Evolutionary conservation across 2,888 invertebrate species (phyloP).

Genomic region (Nomada ruficornis): DNA sequence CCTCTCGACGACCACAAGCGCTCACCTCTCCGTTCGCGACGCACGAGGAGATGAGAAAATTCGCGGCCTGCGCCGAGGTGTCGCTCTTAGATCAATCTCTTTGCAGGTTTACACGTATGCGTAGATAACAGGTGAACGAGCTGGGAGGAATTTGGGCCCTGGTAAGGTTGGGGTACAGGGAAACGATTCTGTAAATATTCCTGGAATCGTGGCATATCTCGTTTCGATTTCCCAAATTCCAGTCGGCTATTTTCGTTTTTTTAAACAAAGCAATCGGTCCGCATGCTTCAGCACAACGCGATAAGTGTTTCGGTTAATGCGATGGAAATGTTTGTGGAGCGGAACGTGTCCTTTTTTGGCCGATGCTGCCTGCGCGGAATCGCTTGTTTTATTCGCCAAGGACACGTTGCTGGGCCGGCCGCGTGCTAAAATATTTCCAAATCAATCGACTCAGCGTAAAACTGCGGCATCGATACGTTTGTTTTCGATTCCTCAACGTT

Average conservation of each 20-base stretch:
- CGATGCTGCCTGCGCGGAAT: neutral
- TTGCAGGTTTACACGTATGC: too few relatives aligned
- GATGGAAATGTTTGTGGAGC: neutral
- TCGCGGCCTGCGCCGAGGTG: conserved; percentile 19
- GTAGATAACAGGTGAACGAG: too few relatives aligned
- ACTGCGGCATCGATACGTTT: neutral
- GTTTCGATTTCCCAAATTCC: too few relatives aligned
- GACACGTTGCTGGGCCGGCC: conserved; percentile 32
- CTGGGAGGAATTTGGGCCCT: too few relatives aligned
- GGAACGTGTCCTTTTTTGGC: conserved; percentile 29
- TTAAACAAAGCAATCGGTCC: too few relatives aligned
- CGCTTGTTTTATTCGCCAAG: conserved; percentile 8
- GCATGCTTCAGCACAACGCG: too few relatives aligned
- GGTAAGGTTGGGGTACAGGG: too few relatives aligned
- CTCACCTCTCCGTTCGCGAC: conserved; percentile 31
- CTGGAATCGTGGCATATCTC: too few relatives aligned
- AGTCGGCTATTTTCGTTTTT: too few relatives aligned
- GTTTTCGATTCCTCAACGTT: neutral
- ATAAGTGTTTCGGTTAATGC: neutral
- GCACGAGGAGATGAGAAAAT: conserved; percentile 47
- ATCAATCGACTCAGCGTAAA: neutral
- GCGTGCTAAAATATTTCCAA: conserved; percentile 22
- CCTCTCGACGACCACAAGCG: conserved; percentile 19
- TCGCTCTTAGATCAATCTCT: neutral
- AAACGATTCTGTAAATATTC: too few relatives aligned